A percentile compares a stretch with the other conserved stretches of the same genome.
phyloP scores from a whole-genome alignment of 2,888 invertebrate species.

The Osedax frankpressi region DNA sequence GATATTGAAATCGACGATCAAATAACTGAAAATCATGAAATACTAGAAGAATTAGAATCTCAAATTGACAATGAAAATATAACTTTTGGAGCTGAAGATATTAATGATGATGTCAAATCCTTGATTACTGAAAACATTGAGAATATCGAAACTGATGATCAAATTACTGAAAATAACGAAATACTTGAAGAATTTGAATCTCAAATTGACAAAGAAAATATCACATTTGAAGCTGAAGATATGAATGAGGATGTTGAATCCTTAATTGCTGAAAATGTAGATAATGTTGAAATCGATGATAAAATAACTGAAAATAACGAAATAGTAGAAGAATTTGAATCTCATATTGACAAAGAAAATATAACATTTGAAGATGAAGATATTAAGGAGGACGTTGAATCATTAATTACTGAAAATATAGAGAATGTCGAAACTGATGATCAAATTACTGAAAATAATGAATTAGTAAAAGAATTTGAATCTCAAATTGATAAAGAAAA shows the following conservation, averaged over 20 bases:
- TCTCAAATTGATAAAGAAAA: not conserved
- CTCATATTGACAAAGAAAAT: not conserved
- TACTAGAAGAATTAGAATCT: not conserved
- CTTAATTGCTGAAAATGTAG: not conserved
- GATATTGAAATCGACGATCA: not conserved
- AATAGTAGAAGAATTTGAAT: not conserved
- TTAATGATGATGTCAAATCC: not conserved
- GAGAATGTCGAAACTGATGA: not conserved
- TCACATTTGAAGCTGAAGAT: not conserved
- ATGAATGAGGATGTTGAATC: not conserved
- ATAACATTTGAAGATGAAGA: not conserved
- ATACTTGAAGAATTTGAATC: not conserved
- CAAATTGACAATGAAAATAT: not conserved
- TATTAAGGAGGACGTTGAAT: not conserved
- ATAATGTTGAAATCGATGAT: not conserved
- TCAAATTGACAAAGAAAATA: not conserved
- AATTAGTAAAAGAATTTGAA: not conserved
- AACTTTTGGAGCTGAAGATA: not conserved
- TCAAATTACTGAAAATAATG: not conserved
- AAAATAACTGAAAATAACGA: not conserved
- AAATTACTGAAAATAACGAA: not conserved
- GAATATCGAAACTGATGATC: not conserved
- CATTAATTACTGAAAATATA: not conserved
- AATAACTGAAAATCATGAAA: not conserved
- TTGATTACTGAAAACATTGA: not conserved